Percentiles rank a stretch among this genome's conserved stretches.
Conservation (phyloP, 2,888 invertebrate species). For the Monoplex corrugatus region DNA sequence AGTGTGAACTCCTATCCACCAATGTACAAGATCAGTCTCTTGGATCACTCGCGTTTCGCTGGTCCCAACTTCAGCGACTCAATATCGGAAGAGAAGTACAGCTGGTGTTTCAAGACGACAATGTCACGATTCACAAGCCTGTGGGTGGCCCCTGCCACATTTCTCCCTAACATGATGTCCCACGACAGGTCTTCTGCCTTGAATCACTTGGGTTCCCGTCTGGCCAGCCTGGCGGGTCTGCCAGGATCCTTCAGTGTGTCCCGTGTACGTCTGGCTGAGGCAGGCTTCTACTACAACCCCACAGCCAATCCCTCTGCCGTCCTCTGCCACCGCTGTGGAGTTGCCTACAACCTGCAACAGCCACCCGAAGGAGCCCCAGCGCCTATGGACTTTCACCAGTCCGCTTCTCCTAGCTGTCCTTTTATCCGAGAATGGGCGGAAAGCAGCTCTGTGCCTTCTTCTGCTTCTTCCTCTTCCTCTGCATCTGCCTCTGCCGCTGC, state of each 20-base stretch:
- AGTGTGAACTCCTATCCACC: too few relatives aligned
- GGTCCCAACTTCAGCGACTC: too few relatives aligned
- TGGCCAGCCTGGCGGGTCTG: constrained; percentile 41
- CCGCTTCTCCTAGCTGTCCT: constrained; percentile 8
- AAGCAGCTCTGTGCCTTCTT: too few relatives aligned
- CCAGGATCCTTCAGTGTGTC: constrained; percentile 16
- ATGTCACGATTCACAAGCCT: too few relatives aligned
- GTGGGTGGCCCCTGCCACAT: constrained; percentile 25
- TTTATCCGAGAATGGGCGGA: background rate
- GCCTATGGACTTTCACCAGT: background rate
- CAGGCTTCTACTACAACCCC: constrained; percentile 41
- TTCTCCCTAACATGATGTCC: background rate
- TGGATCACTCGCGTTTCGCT: too few relatives aligned
- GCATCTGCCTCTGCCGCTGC: background rate
- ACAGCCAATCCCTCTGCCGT: background rate
- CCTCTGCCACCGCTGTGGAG: constrained; percentile 34
- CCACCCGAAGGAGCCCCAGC: background rate
- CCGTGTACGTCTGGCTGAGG: constrained; percentile 43
- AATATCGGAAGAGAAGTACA: background rate
- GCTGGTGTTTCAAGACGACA: too few relatives aligned
- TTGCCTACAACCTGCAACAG: background rate
- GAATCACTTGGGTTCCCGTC: constrained; percentile 39
- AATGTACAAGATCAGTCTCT: too few relatives aligned
- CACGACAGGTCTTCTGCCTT: background rate
- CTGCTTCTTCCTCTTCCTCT: background rate